Evolutionary conservation across 2,888 invertebrate species (phyloP).

Genomic region (Meteorus colon): DNA sequence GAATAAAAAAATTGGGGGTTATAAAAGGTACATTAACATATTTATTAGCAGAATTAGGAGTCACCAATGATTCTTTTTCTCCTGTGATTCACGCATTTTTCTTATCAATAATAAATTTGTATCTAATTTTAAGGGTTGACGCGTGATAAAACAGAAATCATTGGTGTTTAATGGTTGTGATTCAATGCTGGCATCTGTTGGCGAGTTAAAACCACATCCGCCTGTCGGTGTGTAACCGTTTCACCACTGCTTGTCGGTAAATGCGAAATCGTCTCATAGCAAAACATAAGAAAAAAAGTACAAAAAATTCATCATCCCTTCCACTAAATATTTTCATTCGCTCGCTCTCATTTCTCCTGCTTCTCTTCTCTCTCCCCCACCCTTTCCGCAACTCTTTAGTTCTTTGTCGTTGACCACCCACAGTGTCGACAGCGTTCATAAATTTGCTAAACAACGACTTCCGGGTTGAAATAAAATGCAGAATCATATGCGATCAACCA

Average conservation of each 20-base stretch:
- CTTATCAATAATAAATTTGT: background rate
- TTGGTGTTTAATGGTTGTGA: background rate
- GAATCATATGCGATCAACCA: slow-evolving; percentile 14
- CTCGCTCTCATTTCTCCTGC: background rate
- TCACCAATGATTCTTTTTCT: background rate
- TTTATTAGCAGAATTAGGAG: background rate
- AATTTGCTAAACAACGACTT: slow-evolving; percentile 21
- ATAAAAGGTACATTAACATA: slow-evolving; percentile 24
- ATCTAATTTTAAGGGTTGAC: background rate
- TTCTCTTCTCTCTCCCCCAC: background rate
- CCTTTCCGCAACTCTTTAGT: background rate
- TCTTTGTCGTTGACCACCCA: slow-evolving; percentile 48
- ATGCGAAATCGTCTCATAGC: background rate
- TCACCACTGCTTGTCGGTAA: slow-evolving; percentile 25
- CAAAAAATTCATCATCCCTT: slow-evolving; percentile 6
- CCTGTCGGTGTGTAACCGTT: slow-evolving; percentile 34
- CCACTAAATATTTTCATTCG: background rate
- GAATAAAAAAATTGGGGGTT: slow-evolving; percentile 22
- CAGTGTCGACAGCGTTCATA: slow-evolving; percentile 38
- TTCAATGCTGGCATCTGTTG: slow-evolving; percentile 59
- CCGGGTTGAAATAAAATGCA: slow-evolving; percentile 15
- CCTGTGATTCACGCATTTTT: background rate
- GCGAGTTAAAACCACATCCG: background rate
- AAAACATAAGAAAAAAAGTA: slow-evolving; percentile 10
- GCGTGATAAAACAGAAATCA: slow-evolving; percentile 38